Percentiles rank a stretch among this genome's conserved stretches.
Conservation (phyloP, 2,113 vertebrate species). For the Lampris megalopsis region DNA sequence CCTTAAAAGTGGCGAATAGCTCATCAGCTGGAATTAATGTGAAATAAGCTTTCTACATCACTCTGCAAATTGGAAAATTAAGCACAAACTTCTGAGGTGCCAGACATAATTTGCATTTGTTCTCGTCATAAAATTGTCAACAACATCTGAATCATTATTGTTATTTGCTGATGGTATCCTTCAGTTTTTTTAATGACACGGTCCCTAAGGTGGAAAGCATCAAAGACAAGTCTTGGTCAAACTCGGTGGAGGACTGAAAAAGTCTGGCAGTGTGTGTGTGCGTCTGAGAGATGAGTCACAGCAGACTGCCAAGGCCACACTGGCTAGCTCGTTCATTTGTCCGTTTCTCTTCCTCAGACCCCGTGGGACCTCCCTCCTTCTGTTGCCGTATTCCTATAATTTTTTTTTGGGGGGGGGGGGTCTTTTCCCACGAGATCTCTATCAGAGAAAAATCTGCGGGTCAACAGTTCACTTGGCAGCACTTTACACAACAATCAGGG, state of each 20-base stretch:
- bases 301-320: conserved; percentile 64
- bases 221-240: conserved; percentile 31
- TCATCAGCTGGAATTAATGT: too few relatives aligned
- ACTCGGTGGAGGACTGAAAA: conserved; percentile 43
- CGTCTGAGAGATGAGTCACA: conserved; percentile 50
- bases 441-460: conserved; percentile 76
- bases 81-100: too few relatives aligned
- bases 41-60: too few relatives aligned
- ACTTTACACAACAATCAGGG: conserved; percentile 61
- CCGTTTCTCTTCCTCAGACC: conserved; percentile 72
- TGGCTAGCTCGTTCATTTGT: conserved; percentile 79
- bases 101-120: not conserved
- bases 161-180: not conserved
- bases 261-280: conserved; percentile 31
- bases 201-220: not conserved
- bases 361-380: conserved; percentile 67
- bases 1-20: not conserved
- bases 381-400: conserved; percentile 71
- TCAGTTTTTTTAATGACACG: conserved; percentile 7
- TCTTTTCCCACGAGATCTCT: conserved; percentile 66
- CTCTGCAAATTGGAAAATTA: too few relatives aligned
- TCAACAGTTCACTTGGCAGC: conserved; percentile 74
- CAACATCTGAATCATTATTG: not conserved
- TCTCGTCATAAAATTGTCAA: not conserved
- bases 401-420: conserved; percentile 59